Conservation (phyloP, 2,797 vertebrate genomes). For the Pitangus sulphuratus region DNA sequence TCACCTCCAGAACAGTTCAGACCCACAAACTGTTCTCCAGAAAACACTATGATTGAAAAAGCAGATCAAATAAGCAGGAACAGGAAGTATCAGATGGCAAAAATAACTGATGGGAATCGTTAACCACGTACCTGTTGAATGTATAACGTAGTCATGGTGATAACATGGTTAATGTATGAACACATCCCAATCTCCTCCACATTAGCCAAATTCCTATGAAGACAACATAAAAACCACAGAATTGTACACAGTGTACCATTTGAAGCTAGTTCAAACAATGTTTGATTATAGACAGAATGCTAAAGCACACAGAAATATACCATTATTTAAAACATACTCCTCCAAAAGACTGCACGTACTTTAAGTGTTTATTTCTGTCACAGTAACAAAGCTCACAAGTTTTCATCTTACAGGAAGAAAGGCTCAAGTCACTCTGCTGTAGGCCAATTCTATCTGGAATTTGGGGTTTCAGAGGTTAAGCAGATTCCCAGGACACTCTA, state of each 20-base stretch:
- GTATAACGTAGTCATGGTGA: slow-evolving; percentile 97
- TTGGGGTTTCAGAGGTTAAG: slow-evolving; percentile 34
- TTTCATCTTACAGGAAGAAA: slow-evolving; percentile 29
- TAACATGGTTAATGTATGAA: slow-evolving; percentile 97
- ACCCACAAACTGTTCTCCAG: not conserved
- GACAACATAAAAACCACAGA: slow-evolving; percentile 1
- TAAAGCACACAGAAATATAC: not conserved
- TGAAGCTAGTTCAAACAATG: not conserved
- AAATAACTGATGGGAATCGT: not conserved
- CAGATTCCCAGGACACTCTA: slow-evolving; percentile 48
- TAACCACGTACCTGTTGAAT: slow-evolving; percentile 90
- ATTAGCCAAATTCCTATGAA: slow-evolving; percentile 91
- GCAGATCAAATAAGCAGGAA: not conserved
- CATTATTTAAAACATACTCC: not conserved
- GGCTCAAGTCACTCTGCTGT: not conserved
- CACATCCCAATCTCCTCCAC: slow-evolving; percentile 97
- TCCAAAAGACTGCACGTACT: not conserved
- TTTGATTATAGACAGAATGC: too few relatives aligned
- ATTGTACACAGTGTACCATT: not conserved
- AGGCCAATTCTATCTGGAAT: slow-evolving; percentile 7
- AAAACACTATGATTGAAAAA: not conserved
- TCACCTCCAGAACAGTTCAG: not conserved
- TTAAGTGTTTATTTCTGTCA: slow-evolving; percentile 17
- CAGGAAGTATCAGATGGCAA: not conserved
- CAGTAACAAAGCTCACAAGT: not conserved